Base-by-base conservation (phyloP, 2,797 vertebrate species). In the Psittacula derbiana region DNA sequence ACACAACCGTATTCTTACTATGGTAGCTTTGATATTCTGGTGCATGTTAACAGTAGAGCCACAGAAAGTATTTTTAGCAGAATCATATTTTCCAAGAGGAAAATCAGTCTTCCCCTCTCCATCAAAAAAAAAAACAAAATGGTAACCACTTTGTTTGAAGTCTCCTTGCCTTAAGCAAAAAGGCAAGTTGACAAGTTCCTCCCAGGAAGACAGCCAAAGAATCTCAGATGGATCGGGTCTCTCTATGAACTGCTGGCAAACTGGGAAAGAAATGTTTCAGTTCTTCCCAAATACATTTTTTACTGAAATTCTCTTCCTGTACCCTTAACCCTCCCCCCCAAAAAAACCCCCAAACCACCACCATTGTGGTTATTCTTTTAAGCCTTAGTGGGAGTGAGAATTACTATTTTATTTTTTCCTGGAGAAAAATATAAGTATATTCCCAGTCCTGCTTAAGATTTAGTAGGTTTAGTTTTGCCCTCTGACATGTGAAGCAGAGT, bases 181-280 rank as follows among this genome's bases (percentile, higher is more conserved):
- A 95, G 80, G 72, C 46, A 93, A 96, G 78, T 91, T 96, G 93
- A 95, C 92, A 88, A 80, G 92, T 83, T 94, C 80, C 92, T 97
- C 96, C 92, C 58, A 95, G 95, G 93, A 92, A 94, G 82, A 47
- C 72, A 86, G 91, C 87, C 94, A 96, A 18, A 95, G 72, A 88
- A 72, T 94, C 73, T 96, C 94, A 58, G 73, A 94, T 95, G 83
- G 70, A 81, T 96, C 21, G 58, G 62, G 88, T 93, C 73, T 92
- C 58, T 94, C 30, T 91, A 3, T 74, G 71, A 89, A 65, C 74
- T 89, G 49, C 88, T 61, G 44, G 79, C 79, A 92, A 80, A 27
- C 81, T 80, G 46, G 62, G 71, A n/a, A 61, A 74, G 92, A 96
- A 93, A 69, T 13, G 33, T 69, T 94, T 86, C 24, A 78, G 4